phyloP scores from a whole-genome alignment of 1,140 invertebrate genomes.

The Melanaphis sacchari region DNA sequence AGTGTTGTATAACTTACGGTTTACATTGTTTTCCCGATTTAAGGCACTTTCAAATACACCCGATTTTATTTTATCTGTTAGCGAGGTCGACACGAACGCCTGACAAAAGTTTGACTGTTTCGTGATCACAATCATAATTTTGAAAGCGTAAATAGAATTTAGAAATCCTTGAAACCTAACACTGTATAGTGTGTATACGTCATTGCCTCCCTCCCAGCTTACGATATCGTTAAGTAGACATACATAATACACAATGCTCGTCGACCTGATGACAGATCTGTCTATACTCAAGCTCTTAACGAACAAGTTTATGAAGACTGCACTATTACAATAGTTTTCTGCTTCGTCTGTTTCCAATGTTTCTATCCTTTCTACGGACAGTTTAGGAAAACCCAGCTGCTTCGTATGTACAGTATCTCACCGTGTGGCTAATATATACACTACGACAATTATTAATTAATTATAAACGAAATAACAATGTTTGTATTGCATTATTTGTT shows the following conservation, averaged over 20 bases:
- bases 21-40: not conserved
- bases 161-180: not conserved
- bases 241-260: not conserved
- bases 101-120: not conserved
- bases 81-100: not conserved
- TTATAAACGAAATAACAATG: not conserved
- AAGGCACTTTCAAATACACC: not conserved
- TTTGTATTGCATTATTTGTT: not conserved
- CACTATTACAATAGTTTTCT: not conserved
- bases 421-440: not conserved
- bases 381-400: too few relatives aligned
- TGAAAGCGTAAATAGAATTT: not conserved
- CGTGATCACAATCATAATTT: not conserved
- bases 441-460: not conserved
- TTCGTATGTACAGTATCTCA: too few relatives aligned
- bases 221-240: not conserved
- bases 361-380: too few relatives aligned
- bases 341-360: not conserved
- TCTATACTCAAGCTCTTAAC: not conserved
- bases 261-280: not conserved
- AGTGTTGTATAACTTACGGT: not conserved
- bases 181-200: too few relatives aligned
- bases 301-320: not conserved
- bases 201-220: too few relatives aligned
- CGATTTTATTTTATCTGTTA: not conserved